These are phyloP conservation scores for Tautogolabrus adspersus DNA, from an alignment of 2,113 vertebrate genomes.

Conservation along the genomic window DNA sequence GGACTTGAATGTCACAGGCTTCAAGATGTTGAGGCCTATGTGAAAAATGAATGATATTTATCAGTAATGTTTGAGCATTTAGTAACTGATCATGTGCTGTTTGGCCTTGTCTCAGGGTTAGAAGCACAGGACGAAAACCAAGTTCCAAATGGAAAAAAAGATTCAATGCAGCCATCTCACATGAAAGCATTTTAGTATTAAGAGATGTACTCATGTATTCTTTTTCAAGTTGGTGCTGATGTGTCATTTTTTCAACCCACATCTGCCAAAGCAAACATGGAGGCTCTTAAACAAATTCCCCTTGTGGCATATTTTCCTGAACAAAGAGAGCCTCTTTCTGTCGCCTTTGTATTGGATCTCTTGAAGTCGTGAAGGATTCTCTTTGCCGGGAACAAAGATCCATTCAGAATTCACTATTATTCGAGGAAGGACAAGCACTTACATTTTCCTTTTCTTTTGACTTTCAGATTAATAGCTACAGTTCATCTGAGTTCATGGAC, in stretches of 20 bases:
- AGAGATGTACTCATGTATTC: too few relatives aligned
- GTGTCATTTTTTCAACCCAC: not conserved
- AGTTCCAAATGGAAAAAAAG: not conserved
- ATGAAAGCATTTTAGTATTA: not conserved
- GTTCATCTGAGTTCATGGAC: not conserved
- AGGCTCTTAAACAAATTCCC: not conserved
- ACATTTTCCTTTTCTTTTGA: not conserved
- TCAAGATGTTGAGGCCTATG: not conserved
- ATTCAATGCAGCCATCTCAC: not conserved
- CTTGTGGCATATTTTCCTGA: not conserved
- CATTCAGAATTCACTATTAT: not conserved
- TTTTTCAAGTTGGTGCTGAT: not conserved
- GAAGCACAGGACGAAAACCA: not conserved
- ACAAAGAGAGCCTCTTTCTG: not conserved
- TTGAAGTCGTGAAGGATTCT: not conserved
- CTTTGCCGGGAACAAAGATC: not conserved
- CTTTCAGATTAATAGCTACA: not conserved
- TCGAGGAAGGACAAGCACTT: not conserved
- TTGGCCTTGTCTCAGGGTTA: not conserved
- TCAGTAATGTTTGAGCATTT: not conserved
- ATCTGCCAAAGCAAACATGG: not conserved
- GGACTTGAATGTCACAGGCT: conserved; percentile 28
- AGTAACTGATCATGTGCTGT: not conserved
- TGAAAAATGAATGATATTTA: not conserved
- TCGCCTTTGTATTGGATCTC: not conserved